These are phyloP conservation scores for Ophthalmolycus amberensis DNA, from an alignment of 2,113 vertebrate genomes.

Conservation along the genomic window DNA sequence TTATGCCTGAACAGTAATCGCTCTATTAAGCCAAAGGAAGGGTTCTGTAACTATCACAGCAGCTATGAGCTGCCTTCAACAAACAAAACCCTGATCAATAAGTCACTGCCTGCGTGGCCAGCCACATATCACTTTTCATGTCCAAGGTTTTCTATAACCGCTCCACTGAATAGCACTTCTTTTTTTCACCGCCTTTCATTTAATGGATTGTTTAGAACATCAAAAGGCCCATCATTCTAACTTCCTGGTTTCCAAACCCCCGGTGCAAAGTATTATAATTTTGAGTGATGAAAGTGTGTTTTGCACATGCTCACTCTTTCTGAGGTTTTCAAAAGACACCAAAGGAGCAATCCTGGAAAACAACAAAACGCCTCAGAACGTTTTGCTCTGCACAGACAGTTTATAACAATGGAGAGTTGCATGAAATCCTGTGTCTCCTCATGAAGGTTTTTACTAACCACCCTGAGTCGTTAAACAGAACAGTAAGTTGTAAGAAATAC, in stretches of 20 bases:
- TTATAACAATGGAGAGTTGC: constrained; percentile 29
- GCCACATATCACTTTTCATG: constrained; percentile 44
- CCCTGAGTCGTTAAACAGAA: neutral
- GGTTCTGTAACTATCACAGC: constrained; percentile 59
- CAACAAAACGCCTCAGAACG: constrained; percentile 24
- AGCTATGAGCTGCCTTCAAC: constrained; percentile 52
- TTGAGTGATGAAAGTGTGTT: constrained; percentile 71
- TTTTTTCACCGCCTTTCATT: constrained; percentile 63
- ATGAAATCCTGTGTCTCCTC: constrained; percentile 32
- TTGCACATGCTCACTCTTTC: constrained; percentile 32
- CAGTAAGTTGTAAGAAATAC: neutral
- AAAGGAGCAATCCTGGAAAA: constrained; percentile 61
- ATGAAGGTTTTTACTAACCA: constrained; percentile 9
- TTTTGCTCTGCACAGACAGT: constrained; percentile 14
- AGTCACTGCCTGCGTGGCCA: constrained; percentile 34
- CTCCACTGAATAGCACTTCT: constrained; percentile 42
- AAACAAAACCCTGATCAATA: constrained; percentile 60
- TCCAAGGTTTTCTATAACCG: constrained; percentile 64
- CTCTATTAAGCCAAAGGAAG: constrained; percentile 54
- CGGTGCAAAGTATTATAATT: constrained; percentile 62
- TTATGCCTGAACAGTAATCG: constrained; percentile 48
- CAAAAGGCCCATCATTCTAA: constrained; percentile 72
- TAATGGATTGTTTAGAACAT: constrained; percentile 73
- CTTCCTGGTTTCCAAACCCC: constrained; percentile 51
- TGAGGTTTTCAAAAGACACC: constrained; percentile 61